Percentiles rank a stretch among this genome's conserved stretches.
phyloP scores from a whole-genome alignment of 92 coral and sea anemone genomes.

The Parazoanthus atlanticus region DNA sequence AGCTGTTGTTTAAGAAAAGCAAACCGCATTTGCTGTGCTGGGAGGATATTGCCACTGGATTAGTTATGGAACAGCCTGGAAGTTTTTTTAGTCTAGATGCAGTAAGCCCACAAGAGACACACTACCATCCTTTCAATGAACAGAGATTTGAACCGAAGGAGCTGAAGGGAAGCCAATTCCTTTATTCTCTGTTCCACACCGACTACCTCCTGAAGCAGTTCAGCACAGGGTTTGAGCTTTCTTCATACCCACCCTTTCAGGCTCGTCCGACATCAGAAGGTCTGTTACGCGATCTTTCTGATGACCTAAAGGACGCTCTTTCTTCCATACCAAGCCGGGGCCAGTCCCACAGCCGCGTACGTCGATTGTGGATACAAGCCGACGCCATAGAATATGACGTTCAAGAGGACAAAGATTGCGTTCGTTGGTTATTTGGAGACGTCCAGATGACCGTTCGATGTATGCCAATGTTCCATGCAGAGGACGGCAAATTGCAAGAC shows the following conservation, averaged over 20 bases:
- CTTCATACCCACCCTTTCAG: conserved; percentile 45
- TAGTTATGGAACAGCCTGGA: conserved; percentile 36
- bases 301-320: conserved; percentile 19
- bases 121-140: conserved; percentile 45
- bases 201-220: conserved; percentile 58
- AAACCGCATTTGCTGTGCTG: conserved; percentile 49
- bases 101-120: conserved; percentile 39
- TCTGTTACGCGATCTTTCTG: conserved; percentile 36
- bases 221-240: conserved; percentile 52
- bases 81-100: conserved; percentile 50
- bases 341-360: conserved; percentile 38
- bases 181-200: conserved; percentile 51
- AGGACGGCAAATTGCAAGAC: conserved; percentile 50
- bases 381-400: conserved; percentile 47
- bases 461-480: conserved; percentile 52
- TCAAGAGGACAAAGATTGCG: conserved; percentile 25
- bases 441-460: conserved; percentile 51
- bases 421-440: conserved; percentile 48
- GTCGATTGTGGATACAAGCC: conserved; percentile 53
- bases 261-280: conserved; percentile 41
- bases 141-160: conserved; percentile 33
- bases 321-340: conserved; percentile 48
- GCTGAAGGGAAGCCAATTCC: conserved; percentile 44
- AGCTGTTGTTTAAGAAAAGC: neutral
- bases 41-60: conserved; percentile 54